Conservation (phyloP, 2,888 invertebrate genomes). For the Drosophila algonquin region DNA sequence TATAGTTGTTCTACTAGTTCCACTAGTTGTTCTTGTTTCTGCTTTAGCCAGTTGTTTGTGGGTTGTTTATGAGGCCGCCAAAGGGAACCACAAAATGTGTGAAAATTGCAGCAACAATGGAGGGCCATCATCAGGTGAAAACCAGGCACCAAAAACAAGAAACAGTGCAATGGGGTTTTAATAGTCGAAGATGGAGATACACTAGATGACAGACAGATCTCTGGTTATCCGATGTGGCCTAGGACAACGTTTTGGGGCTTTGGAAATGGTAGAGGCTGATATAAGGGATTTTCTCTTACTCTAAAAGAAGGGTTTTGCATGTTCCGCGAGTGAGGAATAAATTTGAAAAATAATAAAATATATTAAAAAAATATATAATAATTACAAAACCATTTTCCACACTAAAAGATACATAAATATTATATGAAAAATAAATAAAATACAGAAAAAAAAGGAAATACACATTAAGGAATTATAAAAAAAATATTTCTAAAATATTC, state of each 20-base stretch:
- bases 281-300: not conserved
- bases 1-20: constrained; percentile 26
- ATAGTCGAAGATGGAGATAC: not conserved
- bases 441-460: no score
- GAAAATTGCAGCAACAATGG: constrained; percentile 68
- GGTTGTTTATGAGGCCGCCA: constrained; percentile 58
- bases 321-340: not conserved
- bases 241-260: no score
- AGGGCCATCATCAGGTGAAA: constrained; percentile 41
- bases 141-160: constrained; percentile 35
- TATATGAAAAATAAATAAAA: not conserved
- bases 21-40: constrained; percentile 31
- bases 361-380: no score
- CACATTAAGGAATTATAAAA: no score
- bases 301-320: not conserved
- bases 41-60: constrained; percentile 42
- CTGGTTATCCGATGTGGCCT: no score
- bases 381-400: no score
- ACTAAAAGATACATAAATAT: no score
- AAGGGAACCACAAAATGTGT: constrained; percentile 68
- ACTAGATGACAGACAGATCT: not conserved
- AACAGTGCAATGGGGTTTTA: not conserved
- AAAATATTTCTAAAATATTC: no score
- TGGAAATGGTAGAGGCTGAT: no score
- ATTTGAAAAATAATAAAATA: not conserved